phyloP scores from a whole-genome alignment of 2,888 invertebrate species.

The Drosophila helvetica region DNA sequence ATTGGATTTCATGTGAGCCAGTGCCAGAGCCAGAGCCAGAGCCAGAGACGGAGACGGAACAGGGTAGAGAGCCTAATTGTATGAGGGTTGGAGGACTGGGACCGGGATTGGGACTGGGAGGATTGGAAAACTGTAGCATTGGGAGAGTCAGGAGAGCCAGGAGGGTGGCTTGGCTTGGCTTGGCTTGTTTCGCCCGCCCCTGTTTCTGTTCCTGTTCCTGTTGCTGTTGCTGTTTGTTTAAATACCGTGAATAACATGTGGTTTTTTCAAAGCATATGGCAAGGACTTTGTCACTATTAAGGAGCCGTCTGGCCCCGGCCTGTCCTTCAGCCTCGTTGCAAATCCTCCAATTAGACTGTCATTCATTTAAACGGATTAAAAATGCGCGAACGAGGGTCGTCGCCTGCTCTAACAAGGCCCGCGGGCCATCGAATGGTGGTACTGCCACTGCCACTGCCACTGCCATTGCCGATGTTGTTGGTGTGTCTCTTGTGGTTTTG shows the following conservation, averaged over 20 bases:
- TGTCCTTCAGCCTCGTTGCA: constrained; percentile 56
- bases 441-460: neutral
- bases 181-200: constrained; percentile 42
- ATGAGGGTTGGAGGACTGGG: constrained; percentile 45
- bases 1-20: constrained; percentile 75
- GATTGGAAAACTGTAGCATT: constrained; percentile 31
- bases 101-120: neutral
- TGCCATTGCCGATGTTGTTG: constrained; percentile 14
- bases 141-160: constrained; percentile 41
- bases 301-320: constrained; percentile 47
- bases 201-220: constrained; percentile 65
- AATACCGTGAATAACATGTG: constrained; percentile 84
- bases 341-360: constrained; percentile 84
- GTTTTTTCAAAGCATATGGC: constrained; percentile 84
- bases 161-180: constrained; percentile 27
- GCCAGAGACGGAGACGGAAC: constrained; percentile 22
- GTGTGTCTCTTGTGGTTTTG: constrained; percentile 68
- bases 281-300: constrained; percentile 82
- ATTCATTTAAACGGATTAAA: constrained; percentile 84
- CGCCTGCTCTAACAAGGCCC: constrained; percentile 44
- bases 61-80: constrained; percentile 67
- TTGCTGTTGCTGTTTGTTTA: constrained; percentile 81
- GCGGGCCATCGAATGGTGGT: neutral
- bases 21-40: constrained; percentile 15
- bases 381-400: constrained; percentile 63